These are phyloP conservation scores for Drosophila neotestacea DNA, from an alignment of 2,888 invertebrate species.

Conservation along the genomic window DNA sequence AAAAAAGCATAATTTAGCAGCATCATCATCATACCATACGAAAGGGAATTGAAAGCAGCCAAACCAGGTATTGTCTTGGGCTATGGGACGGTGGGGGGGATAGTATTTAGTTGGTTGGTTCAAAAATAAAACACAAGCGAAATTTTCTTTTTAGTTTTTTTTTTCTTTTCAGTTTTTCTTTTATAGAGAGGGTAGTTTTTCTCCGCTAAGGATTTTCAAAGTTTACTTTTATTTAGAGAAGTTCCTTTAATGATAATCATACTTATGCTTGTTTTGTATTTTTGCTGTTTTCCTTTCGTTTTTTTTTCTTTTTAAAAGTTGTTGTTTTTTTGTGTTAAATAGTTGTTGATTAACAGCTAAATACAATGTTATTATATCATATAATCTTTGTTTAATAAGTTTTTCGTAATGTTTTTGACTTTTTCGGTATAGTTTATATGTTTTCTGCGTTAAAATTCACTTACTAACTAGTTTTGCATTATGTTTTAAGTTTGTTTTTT, in stretches of 20 bases:
- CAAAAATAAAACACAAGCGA: constrained; percentile 75
- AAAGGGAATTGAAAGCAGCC: constrained; percentile 41
- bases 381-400: constrained; percentile 54
- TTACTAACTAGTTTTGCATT: constrained; percentile 66
- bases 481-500: constrained; percentile 35
- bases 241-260: constrained; percentile 81
- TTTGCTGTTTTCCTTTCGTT: constrained; percentile 56
- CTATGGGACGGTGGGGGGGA: constrained; percentile 10
- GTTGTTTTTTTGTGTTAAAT: constrained; percentile 51
- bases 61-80: constrained; percentile 26
- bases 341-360: constrained; percentile 76
- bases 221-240: constrained; percentile 81
- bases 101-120: constrained; percentile 27
- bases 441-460: constrained; percentile 77
- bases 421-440: constrained; percentile 46
- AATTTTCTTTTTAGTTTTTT: constrained; percentile 49
- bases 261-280: constrained; percentile 62
- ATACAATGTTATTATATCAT: constrained; percentile 69
- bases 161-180: constrained; percentile 64
- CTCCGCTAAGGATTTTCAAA: constrained; percentile 80
- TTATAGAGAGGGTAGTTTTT: constrained; percentile 78
- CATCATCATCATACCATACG: constrained; percentile 54
- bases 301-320: constrained; percentile 48
- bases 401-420: constrained; percentile 49
- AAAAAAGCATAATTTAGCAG: constrained; percentile 53